Conservation (phyloP, 1,140 invertebrate genomes). For the Aphaenogaster ashmeadi region DNA sequence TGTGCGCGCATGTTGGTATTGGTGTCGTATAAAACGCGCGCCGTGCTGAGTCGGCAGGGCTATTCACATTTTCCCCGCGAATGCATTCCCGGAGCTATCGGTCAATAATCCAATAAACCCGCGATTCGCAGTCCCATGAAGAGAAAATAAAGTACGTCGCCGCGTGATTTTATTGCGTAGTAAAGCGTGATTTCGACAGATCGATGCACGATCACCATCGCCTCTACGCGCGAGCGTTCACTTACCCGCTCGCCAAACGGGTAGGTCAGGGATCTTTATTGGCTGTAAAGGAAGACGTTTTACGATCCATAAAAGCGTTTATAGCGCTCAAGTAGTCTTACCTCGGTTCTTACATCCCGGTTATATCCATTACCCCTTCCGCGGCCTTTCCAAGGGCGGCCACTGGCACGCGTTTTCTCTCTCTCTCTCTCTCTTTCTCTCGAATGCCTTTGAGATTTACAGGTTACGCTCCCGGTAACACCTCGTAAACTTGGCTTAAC, state of each 20-base stretch:
- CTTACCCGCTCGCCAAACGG: conserved; percentile 81
- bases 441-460: conserved; percentile 84
- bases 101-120: conserved; percentile 78
- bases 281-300: conserved; percentile 87
- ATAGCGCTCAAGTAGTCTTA: conserved; percentile 79
- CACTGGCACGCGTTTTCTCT: conserved; percentile 85
- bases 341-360: conserved; percentile 79
- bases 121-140: conserved; percentile 62
- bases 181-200: conserved; percentile 79
- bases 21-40: conserved; percentile 35
- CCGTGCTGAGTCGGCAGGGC: conserved; percentile 69
- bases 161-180: conserved; percentile 78
- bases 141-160: conserved; percentile 74
- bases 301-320: conserved; percentile 87
- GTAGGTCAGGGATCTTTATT: conserved; percentile 85
- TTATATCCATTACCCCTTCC: conserved; percentile 86
- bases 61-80: conserved; percentile 71
- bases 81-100: conserved; percentile 65
- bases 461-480: conserved; percentile 87
- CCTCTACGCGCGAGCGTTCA: conserved; percentile 28
- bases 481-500: conserved; percentile 88
- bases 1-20: background rate
- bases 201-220: conserved; percentile 70
- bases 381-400: conserved; percentile 85
- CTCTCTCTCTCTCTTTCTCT: conserved; percentile 54